phyloP scores from a whole-genome alignment of 2,113 vertebrate genomes.

The Cinclus mexicanus region DNA sequence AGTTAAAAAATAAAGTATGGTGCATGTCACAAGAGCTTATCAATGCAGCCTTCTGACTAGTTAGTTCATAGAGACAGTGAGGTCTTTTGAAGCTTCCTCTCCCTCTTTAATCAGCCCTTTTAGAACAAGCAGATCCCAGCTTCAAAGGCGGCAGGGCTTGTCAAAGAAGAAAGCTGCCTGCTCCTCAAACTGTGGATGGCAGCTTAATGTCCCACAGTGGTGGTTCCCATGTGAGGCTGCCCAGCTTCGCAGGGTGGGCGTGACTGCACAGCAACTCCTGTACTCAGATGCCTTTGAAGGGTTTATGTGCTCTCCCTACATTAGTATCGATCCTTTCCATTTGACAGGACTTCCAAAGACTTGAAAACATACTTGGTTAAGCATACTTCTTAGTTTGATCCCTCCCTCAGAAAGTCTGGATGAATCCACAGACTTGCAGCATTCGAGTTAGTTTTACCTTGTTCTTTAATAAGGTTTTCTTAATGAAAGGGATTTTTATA shows the following conservation, averaged over 20 bases:
- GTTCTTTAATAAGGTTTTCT: not conserved
- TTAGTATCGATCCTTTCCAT: not conserved
- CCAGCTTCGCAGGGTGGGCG: rapidly evolving
- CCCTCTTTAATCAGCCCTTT: conserved; percentile 18
- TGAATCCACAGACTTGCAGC: not conserved
- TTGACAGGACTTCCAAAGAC: not conserved
- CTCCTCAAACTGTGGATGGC: not conserved
- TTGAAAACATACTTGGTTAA: not conserved
- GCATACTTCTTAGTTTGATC: not conserved
- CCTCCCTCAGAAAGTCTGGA: not conserved
- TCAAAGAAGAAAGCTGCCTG: not conserved
- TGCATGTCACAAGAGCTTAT: not conserved
- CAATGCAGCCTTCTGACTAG: not conserved
- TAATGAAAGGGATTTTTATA: not conserved
- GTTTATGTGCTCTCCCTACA: not conserved
- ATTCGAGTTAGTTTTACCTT: not conserved
- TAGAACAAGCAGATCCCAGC: conserved; percentile 11
- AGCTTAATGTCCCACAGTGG: not conserved
- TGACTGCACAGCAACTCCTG: not conserved
- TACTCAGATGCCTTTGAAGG: not conserved
- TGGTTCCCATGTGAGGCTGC: not conserved
- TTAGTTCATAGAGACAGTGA: conserved; percentile 6
- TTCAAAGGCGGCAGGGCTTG: conserved; percentile 27
- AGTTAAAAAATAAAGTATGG: not conserved
- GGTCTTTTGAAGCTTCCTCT: conserved; percentile 39